Evolutionary conservation across 2,888 invertebrate genomes (phyloP), one percentile per base, ranked within the genome.

Genomic region (Pollenia griseotomentosa): DNA sequence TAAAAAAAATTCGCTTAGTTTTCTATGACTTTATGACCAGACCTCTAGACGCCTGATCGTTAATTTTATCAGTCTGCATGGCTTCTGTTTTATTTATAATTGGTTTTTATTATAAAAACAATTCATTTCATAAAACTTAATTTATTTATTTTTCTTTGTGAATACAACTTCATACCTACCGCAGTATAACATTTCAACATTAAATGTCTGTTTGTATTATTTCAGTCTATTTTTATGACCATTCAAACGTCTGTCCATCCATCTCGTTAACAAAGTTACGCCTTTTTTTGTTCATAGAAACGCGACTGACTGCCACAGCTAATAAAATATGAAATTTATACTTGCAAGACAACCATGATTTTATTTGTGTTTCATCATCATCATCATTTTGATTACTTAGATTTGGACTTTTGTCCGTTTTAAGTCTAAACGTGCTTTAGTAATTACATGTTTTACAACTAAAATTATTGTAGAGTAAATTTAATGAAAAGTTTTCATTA

Each of bases 261-360:
- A 19, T 70, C 70, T 74, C 70, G 83, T 75, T 65, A 79, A 75
- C 51, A 65, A 75, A 48, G 68, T 73, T 81, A 84, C 55, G 55
- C 75, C 66, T 78, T 81, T 87, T 81, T 87, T 81, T 71, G 53
- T 55, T 65, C 65, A 75, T 61, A 57, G 61, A 68, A 82, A 79
- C 61, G 68, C 74, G 66, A 48, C 51, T 23, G 73, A 46, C 77
- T 68, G 63, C 51, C 46, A 55, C 33, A 44, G 40, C 16, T 44
- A 80, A 83, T 81, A 81, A 84, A 77, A 83, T 70, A 11, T 55
- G 23, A 77, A 57, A 63, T 42, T 55, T 74, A 74, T 65, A 81
- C 71, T 80, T 55, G 2, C 65, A 51, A 70, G 46, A 40, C 61
- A 44, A 51, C 44, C 14, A 16, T 33, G 51, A 46, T 55, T 44